These are phyloP conservation scores for Heliconius ethilla DNA, from an alignment of 2,888 invertebrate species.

Conservation along the genomic window DNA sequence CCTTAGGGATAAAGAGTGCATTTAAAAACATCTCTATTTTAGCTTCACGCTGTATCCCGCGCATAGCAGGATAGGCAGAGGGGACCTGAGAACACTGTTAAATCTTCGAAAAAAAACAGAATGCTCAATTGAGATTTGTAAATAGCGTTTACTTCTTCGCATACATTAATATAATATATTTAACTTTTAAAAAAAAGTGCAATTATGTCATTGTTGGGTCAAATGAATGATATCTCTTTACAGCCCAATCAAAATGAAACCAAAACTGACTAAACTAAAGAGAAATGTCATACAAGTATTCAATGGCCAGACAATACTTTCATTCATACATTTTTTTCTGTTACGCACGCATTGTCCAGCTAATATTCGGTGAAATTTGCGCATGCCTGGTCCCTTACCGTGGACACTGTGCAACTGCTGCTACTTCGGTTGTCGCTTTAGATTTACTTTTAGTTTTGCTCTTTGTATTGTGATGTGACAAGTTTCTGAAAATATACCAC, in stretches of 20 bases:
- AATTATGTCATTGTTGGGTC: background rate
- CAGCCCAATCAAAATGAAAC: background rate
- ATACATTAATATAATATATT: too few relatives aligned
- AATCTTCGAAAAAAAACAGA: background rate
- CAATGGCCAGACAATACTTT: slow-evolving; percentile 7
- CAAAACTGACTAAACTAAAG: background rate
- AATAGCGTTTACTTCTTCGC: too few relatives aligned
- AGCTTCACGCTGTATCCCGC: background rate
- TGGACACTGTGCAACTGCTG: slow-evolving; percentile 54
- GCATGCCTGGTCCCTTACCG: slow-evolving; percentile 61
- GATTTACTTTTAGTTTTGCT: background rate
- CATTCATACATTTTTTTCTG: slow-evolving; percentile 35
- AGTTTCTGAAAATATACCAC: slow-evolving; percentile 76
- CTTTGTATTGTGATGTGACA: slow-evolving; percentile 64
- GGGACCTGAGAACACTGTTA: background rate
- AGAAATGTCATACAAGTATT: slow-evolving; percentile 10
- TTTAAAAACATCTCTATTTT: too few relatives aligned
- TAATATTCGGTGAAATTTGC: slow-evolving; percentile 56
- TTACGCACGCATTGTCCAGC: slow-evolving; percentile 27
- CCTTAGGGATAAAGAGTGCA: too few relatives aligned
- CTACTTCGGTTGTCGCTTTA: background rate
- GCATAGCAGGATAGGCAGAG: background rate
- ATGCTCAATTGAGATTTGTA: too few relatives aligned
- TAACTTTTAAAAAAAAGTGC: too few relatives aligned
- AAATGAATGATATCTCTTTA: background rate